Conservation (phyloP, 2,888 invertebrate genomes). For the Orthosia gothica region DNA sequence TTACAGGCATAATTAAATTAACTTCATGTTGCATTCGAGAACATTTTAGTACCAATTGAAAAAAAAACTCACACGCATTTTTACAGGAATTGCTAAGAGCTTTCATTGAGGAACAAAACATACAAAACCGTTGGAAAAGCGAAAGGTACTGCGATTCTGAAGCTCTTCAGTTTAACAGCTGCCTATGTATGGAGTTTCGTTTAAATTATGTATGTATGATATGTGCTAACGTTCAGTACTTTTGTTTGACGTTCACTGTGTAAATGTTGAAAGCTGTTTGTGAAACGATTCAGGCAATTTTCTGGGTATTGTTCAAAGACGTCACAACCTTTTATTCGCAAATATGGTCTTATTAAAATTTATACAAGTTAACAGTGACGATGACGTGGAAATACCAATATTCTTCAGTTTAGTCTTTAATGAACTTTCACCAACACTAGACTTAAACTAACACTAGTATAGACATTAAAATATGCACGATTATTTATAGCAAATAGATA, state of each 20-base stretch:
- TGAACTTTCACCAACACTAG: too few relatives aligned
- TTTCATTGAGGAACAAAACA: slow-evolving; percentile 31
- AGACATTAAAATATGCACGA: too few relatives aligned
- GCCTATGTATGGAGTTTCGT: slow-evolving; percentile 21
- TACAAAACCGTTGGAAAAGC: slow-evolving; percentile 15
- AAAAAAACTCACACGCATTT: background rate
- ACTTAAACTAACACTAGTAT: too few relatives aligned
- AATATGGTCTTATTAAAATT: slow-evolving; percentile 24
- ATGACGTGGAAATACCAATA: background rate
- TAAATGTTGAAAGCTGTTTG: slow-evolving; percentile 49
- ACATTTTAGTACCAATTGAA: background rate
- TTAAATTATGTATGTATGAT: slow-evolving; percentile 47
- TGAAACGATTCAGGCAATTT: slow-evolving; percentile 30
- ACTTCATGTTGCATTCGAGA: background rate
- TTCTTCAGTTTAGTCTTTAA: background rate
- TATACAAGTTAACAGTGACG: background rate
- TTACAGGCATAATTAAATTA: too few relatives aligned
- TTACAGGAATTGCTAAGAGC: slow-evolving; percentile 6
- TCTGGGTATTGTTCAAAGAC: slow-evolving; percentile 23
- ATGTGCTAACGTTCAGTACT: slow-evolving; percentile 44
- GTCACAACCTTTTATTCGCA: slow-evolving; percentile 24
- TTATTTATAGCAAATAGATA: too few relatives aligned
- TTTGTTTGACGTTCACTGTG: slow-evolving; percentile 49
- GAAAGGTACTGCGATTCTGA: slow-evolving; percentile 26
- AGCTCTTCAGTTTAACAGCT: slow-evolving; percentile 37